Evolutionary conservation across 2,888 invertebrate genomes (phyloP).

Genomic region (Mantis religiosa): DNA sequence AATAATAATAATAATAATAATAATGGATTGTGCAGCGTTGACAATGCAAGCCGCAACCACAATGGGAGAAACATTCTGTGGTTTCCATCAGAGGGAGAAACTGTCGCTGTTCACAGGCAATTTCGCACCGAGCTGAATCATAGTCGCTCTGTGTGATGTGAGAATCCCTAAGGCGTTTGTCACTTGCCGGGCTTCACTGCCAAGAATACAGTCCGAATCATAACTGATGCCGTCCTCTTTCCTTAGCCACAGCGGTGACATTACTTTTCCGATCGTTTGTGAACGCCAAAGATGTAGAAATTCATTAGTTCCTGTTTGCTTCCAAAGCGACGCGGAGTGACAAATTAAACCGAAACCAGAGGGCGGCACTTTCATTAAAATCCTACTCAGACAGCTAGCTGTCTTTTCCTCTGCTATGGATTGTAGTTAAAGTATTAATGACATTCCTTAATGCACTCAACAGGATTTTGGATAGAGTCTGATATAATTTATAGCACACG

Average conservation of each 20-base stretch:
- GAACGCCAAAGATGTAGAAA: background rate
- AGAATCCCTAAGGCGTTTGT: no score
- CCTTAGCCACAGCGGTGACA: background rate
- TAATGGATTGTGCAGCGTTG: no score
- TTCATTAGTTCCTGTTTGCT: background rate
- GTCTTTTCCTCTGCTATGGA: background rate
- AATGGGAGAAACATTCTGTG: no score
- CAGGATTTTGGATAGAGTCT: background rate
- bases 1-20: no score
- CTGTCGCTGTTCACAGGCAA: no score
- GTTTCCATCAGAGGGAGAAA: no score
- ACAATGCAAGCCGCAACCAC: no score
- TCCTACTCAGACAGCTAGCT: background rate
- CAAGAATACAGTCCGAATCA: background rate
- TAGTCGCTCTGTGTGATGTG: no score
- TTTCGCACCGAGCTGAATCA: no score
- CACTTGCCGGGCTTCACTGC: no score
- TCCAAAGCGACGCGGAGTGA: background rate
- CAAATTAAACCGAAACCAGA: background rate
- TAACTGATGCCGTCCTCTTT: background rate
- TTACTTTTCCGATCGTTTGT: background rate
- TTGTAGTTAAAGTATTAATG: background rate
- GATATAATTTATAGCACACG: background rate
- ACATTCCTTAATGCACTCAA: background rate
- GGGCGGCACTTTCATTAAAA: background rate